phyloP scores from a whole-genome alignment of 2,113 vertebrate genomes.

The Tragelaphus imberbis region DNA sequence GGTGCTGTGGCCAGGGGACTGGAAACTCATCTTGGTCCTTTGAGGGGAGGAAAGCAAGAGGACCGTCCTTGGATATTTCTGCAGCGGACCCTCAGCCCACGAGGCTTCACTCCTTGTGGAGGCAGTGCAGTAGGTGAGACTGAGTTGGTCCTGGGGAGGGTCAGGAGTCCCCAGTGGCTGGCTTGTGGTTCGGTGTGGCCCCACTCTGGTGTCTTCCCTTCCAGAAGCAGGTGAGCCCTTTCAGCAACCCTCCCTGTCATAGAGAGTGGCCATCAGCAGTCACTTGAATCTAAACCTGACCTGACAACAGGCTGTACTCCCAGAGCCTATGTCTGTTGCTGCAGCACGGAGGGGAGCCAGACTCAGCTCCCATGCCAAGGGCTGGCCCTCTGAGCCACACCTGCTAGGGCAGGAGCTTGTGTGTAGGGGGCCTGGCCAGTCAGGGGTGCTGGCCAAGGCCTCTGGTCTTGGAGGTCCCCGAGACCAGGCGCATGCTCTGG shows the following conservation, averaged over 20 bases:
- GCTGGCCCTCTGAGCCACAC: background rate
- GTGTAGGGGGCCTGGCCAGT: background rate
- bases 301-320: background rate
- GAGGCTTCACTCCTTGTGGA: rapidly evolving
- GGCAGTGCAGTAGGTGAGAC: rapidly evolving
- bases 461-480: background rate
- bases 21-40: background rate
- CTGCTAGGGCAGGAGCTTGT: background rate
- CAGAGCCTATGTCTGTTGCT: background rate
- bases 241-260: background rate
- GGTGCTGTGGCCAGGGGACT: background rate
- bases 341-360: background rate
- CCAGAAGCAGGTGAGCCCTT: background rate
- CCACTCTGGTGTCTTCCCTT: background rate
- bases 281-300: too few species aligned
- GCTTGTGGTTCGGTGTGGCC: too few species aligned
- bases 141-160: background rate
- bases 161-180: too few species aligned
- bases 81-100: rapidly evolving
- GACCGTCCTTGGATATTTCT: background rate
- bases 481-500: rapidly evolving
- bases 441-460: background rate
- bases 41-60: background rate
- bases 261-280: rapidly evolving
- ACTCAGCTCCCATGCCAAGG: background rate